Base-by-base conservation (phyloP, 2,888 invertebrate species). In the Pediacus dermestoides region DNA sequence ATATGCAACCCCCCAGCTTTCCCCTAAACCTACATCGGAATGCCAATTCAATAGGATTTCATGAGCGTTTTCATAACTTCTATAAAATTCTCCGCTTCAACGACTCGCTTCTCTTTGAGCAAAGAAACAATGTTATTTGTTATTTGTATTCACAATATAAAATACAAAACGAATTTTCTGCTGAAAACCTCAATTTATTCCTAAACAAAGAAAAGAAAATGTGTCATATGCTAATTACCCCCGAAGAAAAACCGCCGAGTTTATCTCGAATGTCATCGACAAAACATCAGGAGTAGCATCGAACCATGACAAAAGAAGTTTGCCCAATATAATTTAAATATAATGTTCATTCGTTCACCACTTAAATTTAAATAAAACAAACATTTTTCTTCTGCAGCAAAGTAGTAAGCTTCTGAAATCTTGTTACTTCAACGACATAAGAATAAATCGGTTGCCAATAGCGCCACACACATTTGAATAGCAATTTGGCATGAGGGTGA, bases 361-460 rank as follows among this genome's bases (percentile, higher is more conserved):
- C 62, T 62, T 59, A 61, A 66, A 67, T 67, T 67, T 67, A 65
- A 67, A 66, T 67, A 66, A 67, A 67, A 65, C 61, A 66, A 66
- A 66, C 65, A 67, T 67, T 66, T 65, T 67, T 67, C 67, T 63
- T 55, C 60, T 46, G 43, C 55, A 57, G 57, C 51, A 50, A 49
- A 50, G 54, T 48, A 55, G 56, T 62, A 63, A 64, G 64, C 63
- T 55, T 47, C 57, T 48, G 60, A 57, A 66, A 66, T 66, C 66
- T 66, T 66, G 67, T 67, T 67, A 66, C 60, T 58, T 55, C 57
- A 62, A 64, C 66, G 66, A 63, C 64, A 65, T 60, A 61, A 54
- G 65, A 66, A 68, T 66, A 67, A 68, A 68, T 68, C 66, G 68
- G 60, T 67, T 65, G 67, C 68, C 68, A 68, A 67, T 67, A 67